Evolutionary conservation across 2,113 vertebrate genomes (phyloP), one percentile per base, ranked within the genome.

Genomic region (Petromus typicus): DNA sequence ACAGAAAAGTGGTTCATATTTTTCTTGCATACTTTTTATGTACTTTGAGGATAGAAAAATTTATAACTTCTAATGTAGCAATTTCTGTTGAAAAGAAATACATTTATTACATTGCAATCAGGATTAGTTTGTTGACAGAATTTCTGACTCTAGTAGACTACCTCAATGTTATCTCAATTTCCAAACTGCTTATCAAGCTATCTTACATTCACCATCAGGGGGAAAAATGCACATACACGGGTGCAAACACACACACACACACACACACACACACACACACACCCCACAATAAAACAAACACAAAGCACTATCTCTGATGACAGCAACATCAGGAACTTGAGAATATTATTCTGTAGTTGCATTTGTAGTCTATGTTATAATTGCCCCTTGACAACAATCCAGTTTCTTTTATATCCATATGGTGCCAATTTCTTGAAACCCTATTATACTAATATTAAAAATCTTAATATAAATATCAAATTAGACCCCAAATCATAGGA

Each of bases 401-500:
- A 97, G 86, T 96, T 93, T 91, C 85, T 94, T 94, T 97, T 79
- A 91, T 61, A 93, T 51, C 48, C 83, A 95, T 86, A 76, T 95
- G 76, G 91, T 95, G 56, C 89, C 64, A 95, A 94, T 91, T 97
- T 97, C 80, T 95, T 80, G 76, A 95, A 97, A 96, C 73, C 51
- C 91, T 96, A 92, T 94, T 95, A 71, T 57, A 95, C 63, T 56
- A 97, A 96, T 95, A 93, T 95, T 96, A 94, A 96, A 95, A 96
- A 81, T 93, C 86, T 96, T 92, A 93, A 96, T 93, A 69, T 96
- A 96, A 92, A 95, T 94, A 97, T 89, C 56, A 97, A 96, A 97
- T 95, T 93, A 94, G 78, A 25, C 48, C 16, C 66, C 76, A 88
- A 64, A 90, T 95, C 43, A 91, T 85, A 93, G 34, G 66, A 95